A percentile compares a stretch with the other conserved stretches of the same genome.
Evolutionary conservation across 2,797 vertebrate genomes (phyloP).

Genomic region (Adrianichthys oophorus): DNA sequence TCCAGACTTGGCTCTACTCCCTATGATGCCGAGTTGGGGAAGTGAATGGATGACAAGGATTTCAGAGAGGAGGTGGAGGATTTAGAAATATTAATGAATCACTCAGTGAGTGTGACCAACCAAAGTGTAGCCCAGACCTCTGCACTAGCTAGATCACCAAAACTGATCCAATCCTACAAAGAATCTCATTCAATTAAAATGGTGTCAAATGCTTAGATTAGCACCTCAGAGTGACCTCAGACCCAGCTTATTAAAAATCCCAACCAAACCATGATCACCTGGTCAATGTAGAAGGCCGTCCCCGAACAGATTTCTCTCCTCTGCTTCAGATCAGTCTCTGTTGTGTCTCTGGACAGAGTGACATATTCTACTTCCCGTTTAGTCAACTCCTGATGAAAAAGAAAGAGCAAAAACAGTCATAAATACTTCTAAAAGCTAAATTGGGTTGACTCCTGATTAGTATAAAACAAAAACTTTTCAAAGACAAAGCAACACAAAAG

Average conservation of each 20-base stretch:
- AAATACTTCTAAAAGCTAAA: not conserved
- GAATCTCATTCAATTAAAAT: too few species aligned
- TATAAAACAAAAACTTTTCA: not conserved
- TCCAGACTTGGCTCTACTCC: too few species aligned
- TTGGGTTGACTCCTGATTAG: too few species aligned
- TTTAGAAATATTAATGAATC: too few species aligned
- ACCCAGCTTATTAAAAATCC: not conserved
- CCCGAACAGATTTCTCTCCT: slow-evolving; percentile 92
- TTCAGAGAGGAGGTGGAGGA: too few species aligned
- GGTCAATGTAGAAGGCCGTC: slow-evolving; percentile 94
- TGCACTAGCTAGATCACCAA: too few species aligned
- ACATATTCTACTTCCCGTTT: slow-evolving; percentile 93
- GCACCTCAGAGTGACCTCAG: not conserved
- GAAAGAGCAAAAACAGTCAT: slow-evolving; percentile 10
- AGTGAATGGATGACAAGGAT: too few species aligned
- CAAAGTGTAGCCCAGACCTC: too few species aligned
- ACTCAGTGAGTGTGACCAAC: too few species aligned
- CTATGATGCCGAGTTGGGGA: too few species aligned
- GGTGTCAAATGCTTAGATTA: too few species aligned
- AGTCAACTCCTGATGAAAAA: slow-evolving; percentile 86
- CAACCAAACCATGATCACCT: slow-evolving; percentile 76
- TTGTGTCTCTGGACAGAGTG: slow-evolving; percentile 92
- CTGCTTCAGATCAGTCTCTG: slow-evolving; percentile 96
- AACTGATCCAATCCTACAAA: too few species aligned
- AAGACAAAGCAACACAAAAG: not conserved